These are phyloP conservation scores for Equus przewalskii DNA, from an alignment of 2,113 vertebrate species.

Conservation along the genomic window DNA sequence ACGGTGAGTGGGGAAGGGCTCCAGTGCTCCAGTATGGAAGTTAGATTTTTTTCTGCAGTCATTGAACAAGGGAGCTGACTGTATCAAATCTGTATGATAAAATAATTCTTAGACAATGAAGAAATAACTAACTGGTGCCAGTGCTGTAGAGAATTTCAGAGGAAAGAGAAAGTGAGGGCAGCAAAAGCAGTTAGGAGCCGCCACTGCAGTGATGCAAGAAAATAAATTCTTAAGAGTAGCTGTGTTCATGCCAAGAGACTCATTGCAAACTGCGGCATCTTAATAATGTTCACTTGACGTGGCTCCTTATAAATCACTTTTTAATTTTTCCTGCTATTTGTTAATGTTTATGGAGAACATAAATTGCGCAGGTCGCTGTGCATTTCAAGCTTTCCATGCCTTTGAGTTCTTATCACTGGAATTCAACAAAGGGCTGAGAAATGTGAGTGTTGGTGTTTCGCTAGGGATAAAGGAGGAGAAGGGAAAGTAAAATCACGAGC, in stretches of 20 bases:
- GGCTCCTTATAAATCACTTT: conserved; percentile 33
- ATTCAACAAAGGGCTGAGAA: conserved; percentile 16
- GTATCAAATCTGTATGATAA: background rate
- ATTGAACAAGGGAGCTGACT: background rate
- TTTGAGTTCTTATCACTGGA: conserved; percentile 13
- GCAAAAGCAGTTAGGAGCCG: background rate
- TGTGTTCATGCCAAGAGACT: background rate
- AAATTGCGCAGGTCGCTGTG: background rate
- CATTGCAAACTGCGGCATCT: background rate
- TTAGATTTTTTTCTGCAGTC: background rate
- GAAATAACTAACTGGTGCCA: background rate
- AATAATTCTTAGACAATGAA: background rate
- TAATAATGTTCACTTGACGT: background rate
- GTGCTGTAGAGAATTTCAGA: background rate
- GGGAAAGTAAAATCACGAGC: background rate
- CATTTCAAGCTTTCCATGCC: background rate
- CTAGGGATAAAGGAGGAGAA: background rate
- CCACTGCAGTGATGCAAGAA: background rate
- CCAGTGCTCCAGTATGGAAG: background rate
- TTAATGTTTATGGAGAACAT: background rate
- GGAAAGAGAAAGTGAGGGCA: background rate
- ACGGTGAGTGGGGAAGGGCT: background rate
- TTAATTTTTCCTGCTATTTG: conserved; percentile 8
- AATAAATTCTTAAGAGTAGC: background rate
- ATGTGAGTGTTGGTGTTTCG: background rate